These are phyloP conservation scores for Poecile montanus DNA, from an alignment of 2,797 vertebrate species.

Conservation along the genomic window DNA sequence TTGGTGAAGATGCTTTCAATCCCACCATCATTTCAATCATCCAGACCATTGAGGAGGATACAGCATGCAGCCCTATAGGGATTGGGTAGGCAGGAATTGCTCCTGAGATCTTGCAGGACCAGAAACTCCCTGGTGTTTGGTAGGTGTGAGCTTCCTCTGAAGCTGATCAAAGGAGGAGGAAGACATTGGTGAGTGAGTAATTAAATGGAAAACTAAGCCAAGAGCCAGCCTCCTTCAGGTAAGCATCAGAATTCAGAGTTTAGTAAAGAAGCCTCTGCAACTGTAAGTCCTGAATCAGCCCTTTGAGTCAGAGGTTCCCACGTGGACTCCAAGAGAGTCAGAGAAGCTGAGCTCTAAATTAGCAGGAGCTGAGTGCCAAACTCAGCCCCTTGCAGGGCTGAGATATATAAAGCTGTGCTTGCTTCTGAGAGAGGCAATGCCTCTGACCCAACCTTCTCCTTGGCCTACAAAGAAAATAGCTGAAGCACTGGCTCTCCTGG, in stretches of 20 bases:
- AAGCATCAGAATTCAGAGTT: neutral
- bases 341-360: neutral
- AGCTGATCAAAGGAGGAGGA: neutral
- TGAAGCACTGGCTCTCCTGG: neutral
- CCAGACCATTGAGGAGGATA: neutral
- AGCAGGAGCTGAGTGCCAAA: neutral
- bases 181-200: neutral
- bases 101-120: neutral
- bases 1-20: neutral
- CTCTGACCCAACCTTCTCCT: neutral
- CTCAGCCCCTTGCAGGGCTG: neutral
- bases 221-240: neutral
- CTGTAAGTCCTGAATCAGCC: neutral
- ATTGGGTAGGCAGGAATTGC: neutral
- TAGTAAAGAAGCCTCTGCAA: neutral
- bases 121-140: neutral
- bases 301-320: neutral
- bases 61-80: too few species aligned
- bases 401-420: neutral
- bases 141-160: neutral
- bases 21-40: neutral
- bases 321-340: neutral
- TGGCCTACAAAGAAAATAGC: neutral
- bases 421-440: neutral
- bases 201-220: neutral